Evolutionary conservation across 2,888 invertebrate genomes (phyloP).

Genomic region (Deroplatys truncata): DNA sequence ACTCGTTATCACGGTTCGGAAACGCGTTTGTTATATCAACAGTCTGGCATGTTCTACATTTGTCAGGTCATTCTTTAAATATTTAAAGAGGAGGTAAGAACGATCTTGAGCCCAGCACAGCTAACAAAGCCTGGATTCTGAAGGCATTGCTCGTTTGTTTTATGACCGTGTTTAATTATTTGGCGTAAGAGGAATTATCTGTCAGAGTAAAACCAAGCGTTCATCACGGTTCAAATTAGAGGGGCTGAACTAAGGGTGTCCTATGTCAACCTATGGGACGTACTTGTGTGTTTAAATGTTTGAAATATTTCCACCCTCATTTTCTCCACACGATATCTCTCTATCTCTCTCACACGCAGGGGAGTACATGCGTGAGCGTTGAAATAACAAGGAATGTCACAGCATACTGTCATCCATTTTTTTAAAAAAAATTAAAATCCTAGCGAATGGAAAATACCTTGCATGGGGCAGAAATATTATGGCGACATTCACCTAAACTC

Average conservation of each 20-base stretch:
- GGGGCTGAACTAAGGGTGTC: neutral
- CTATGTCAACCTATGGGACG: neutral
- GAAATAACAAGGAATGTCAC: neutral
- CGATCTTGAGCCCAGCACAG: neutral
- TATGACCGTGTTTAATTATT: neutral
- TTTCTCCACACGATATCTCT: neutral
- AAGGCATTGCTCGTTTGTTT: neutral
- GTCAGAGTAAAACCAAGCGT: neutral
- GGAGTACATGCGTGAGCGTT: neutral
- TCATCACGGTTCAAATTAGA: constrained; percentile 8
- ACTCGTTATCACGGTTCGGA: neutral
- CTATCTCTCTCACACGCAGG: neutral
- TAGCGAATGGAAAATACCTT: neutral
- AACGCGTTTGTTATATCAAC: neutral
- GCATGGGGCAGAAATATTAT: neutral
- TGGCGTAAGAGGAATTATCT: neutral
- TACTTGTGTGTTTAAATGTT: neutral
- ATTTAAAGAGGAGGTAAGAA: neutral
- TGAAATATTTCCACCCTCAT: neutral
- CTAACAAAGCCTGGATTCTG: neutral
- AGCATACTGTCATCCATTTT: neutral
- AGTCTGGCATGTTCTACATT: neutral
- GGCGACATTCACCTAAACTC: neutral
- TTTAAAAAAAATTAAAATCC: neutral
- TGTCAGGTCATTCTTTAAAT: neutral